A percentile compares a stretch with the other conserved stretches of the same genome.
Evolutionary conservation across 1,140 invertebrate species (phyloP).

Genomic region (Uloborus diversus): DNA sequence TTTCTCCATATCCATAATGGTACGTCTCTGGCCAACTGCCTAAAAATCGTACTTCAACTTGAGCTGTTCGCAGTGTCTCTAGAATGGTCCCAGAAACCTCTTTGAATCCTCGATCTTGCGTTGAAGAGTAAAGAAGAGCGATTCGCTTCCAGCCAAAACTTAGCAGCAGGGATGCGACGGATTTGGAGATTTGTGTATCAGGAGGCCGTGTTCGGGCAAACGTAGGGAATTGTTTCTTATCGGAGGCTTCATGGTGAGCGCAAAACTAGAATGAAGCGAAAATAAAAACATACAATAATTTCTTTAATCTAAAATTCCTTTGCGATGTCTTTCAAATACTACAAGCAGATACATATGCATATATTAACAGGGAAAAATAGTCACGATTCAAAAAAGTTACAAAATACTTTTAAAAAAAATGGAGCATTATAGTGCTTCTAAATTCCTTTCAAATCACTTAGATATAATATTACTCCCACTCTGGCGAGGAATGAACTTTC

Average conservation of each 20-base stretch:
- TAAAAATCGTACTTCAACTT: conserved; percentile 74
- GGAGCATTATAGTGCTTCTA: no score
- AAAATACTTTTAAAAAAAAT: no score
- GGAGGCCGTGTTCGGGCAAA: conserved; percentile 92
- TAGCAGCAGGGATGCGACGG: conserved; percentile 80
- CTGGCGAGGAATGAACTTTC: no score
- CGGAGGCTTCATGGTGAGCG: conserved; percentile 83
- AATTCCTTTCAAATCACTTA: no score
- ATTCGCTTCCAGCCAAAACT: conserved; percentile 72
- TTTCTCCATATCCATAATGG: conserved; percentile 75
- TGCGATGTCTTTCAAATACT: no score
- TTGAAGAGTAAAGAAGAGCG: conserved; percentile 78
- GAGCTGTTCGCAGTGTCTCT: conserved; percentile 72
- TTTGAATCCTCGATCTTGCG: conserved; percentile 74
- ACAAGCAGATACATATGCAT: no score
- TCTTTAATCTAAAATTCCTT: no score
- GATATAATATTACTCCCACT: no score
- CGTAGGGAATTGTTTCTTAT: conserved; percentile 88
- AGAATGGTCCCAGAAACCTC: conserved; percentile 78
- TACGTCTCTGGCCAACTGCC: conserved; percentile 80
- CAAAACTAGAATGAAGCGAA: conserved; percentile 77
- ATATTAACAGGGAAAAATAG: no score
- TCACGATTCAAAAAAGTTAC: no score
- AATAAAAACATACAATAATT: no score
- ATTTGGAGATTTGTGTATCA: conserved; percentile 90